Evolutionary conservation across 2,113 vertebrate genomes (phyloP), one percentile per base, ranked within the genome.

Genomic region (Phaethon lepturus): DNA sequence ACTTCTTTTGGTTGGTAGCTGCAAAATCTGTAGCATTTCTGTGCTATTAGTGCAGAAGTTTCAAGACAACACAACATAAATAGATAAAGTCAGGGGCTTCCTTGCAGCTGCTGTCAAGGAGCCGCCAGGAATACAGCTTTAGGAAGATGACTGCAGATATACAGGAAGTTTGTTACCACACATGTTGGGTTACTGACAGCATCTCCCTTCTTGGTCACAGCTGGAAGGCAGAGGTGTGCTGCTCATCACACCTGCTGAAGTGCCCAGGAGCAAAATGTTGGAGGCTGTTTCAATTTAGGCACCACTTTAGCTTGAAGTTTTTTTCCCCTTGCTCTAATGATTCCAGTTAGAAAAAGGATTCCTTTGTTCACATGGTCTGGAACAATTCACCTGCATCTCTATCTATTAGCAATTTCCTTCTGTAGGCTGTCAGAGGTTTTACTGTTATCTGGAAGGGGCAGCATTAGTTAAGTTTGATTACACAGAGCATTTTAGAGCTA

Each of bases 191-290:
- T 81, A 31, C 49, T 53, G 60, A 52, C 16, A 11, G 49, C 40
- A 72, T n/a, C 35, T 42, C 60, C 38, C 28, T 42, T 45, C 84
- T 38, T 31, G 17, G 10, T 59, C 66, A 63, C 47, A 75, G 6
- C 56, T n/a, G 20, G 20, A 25, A 52, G 33, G 15, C 38, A 74
- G 53, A 42, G 3, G 19, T 7, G 14, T 20, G 20, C 55, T 74
- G 26, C 2, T 45, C 13, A 53, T 15, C n/a, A 79, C 24, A 76
- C 2, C 29, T 10, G 1, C 13, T 28, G 50, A 71, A 15, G n/a
- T 63, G 38, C 13, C 28, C 55, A 4, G 22, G 38, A 63, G 14
- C 7, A 4, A 73, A 62, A 53, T 0, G 1, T 0, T 18, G 35
- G 15, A 63, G 11, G n/a, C 18, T 25, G 24, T 9, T 64, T 60